Evolutionary conservation across 2,888 invertebrate genomes (phyloP), one percentile per base, ranked within the genome.

Genomic region (Bombylius major): DNA sequence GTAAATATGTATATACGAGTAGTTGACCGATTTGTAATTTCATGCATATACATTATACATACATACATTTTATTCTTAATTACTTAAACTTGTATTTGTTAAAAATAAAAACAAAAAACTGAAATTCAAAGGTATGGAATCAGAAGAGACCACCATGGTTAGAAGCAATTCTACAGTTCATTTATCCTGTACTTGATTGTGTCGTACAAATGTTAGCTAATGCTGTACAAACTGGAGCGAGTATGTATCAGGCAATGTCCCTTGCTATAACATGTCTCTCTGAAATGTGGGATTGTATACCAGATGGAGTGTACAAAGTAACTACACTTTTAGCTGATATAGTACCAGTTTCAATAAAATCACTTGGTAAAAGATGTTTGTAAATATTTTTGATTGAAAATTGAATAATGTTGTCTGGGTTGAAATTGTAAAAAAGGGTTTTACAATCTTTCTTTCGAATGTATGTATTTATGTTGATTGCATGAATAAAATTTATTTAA

Each of bases 191-290:
- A 5, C 71, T 87, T 51, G 77, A 79, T 54, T 82, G 84, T 47
- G 78, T 87, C 23, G 82, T 83, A 0, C 78, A 82, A 6, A 82
- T 83, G 60, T 75, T 88, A 9, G 79, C 87, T 5, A 80, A 82
- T 61, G 87, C 87, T 1, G 77, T 86, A 11, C 80, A 84, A 72
- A 82, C 82, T 8, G 87, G 86, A 0, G 87, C 88, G 23, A 87
- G 85, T 61, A 86, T 87, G 80, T 88, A 87, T 69, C 87, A 88
- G 76, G 80, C 86, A 13, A 87, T 87, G 83, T 84, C 86, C 0
- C 76, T 89, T 57, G 82, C 85, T 23, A 72, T 89, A 32, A 81
- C 82, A 0, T 84, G 85, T 66, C 78, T 88, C 59, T 79, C 81
- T 2, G 82, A 87, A 64, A 76, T 86, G 13, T 79, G 84, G 70